Base-by-base conservation (phyloP, 2,888 invertebrate genomes). In the Caradrina kadenii region DNA sequence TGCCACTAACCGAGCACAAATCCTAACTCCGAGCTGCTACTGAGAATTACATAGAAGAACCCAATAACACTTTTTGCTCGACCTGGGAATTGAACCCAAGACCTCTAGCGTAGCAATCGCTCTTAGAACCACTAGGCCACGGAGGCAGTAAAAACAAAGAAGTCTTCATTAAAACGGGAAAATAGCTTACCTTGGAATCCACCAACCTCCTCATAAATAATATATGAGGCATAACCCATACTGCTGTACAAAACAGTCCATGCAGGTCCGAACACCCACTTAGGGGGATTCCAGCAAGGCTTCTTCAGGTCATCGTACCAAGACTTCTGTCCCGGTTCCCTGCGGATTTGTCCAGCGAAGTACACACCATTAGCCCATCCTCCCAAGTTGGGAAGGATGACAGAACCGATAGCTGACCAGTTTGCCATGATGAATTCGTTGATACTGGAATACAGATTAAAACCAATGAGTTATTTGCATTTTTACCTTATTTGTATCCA, bases 171-270 rank as follows among this genome's bases (percentile, higher is more conserved):
- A 35, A 39, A 45, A 45, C 6, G 6, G 17, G n/a, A 58, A 64
- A 35, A 10, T 10, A 42, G 1, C 84, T 88, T 83, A 96, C 97
- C 97, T 80, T 95, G 91, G 84, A 98, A 97, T 31, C 98, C 98
- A 65, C 97, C 97, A 1, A 98, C 98, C 85, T 98, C 97, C 73
- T 97, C 96, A 94, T 97, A 98, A 0, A 98, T 97, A 75, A 98
- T 89, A 87, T 98, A 98, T 0, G 98, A 98, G 15, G 98, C 98
- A 85, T 98, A 98, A 1, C 99, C 99, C 97, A 98, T 98, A 5
- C 97, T 95, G 59, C 97, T 96, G 90, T 98, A 98, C 4, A 99
- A 91, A 0, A 96, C 89, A 0, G 98, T 97, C 98, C 98, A 99
- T 10, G 97, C 97, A 0, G 98, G 98, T 0, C 96, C 98, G 88